Percentiles rank a stretch among this genome's conserved stretches.
phyloP scores from a whole-genome alignment of 2,888 invertebrate species.

The Peribatodes rhomboidaria region DNA sequence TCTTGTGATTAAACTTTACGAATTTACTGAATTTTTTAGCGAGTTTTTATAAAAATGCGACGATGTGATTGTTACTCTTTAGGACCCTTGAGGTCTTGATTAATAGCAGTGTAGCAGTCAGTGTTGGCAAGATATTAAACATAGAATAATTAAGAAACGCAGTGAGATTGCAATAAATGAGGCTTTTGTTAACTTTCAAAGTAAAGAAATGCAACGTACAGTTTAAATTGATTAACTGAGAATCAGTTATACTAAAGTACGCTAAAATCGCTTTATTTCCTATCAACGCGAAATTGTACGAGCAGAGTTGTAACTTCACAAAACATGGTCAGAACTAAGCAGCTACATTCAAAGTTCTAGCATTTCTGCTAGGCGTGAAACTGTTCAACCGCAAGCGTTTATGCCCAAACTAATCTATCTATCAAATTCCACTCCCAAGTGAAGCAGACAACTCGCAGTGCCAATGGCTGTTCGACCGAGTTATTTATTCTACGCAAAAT shows the following conservation, averaged over 20 bases:
- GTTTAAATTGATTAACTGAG: too few species aligned
- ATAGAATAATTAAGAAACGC: too few species aligned
- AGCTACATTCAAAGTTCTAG: constrained; percentile 7
- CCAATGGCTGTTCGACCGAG: constrained; percentile 51
- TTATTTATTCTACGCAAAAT: constrained; percentile 79
- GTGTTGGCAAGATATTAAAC: neutral
- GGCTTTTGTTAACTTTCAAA: too few species aligned
- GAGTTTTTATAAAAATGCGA: constrained; percentile 8
- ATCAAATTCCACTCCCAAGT: constrained; percentile 31
- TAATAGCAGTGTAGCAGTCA: neutral
- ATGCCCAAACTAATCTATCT: constrained; percentile 30
- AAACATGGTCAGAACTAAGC: neutral
- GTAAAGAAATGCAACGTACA: too few species aligned
- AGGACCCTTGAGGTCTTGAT: neutral
- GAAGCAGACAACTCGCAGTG: constrained; percentile 13
- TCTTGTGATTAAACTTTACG: constrained; percentile 35
- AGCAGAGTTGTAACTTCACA: neutral
- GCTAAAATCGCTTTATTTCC: too few species aligned
- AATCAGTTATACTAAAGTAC: too few species aligned
- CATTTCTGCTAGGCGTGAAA: constrained; percentile 28
- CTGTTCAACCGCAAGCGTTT: constrained; percentile 29
- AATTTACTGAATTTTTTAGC: constrained; percentile 27
- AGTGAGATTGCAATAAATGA: too few species aligned
- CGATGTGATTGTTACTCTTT: neutral
- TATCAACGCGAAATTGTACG: too few species aligned